These are phyloP conservation scores for Psittacula echo DNA, from an alignment of 2,797 vertebrate species.

Conservation along the genomic window DNA sequence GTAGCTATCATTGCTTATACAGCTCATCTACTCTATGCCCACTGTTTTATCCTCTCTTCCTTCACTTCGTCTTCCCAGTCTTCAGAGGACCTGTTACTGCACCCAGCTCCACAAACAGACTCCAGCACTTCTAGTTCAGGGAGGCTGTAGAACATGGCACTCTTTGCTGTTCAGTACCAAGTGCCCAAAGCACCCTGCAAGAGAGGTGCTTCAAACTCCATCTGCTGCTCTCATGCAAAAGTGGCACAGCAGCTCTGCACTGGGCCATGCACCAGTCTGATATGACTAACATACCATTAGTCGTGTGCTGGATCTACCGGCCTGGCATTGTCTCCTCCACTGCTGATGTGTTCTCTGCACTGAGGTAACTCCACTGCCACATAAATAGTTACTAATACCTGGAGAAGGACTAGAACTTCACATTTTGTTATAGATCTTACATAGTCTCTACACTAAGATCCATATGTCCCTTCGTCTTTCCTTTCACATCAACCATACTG, in stretches of 20 bases:
- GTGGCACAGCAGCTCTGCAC: neutral
- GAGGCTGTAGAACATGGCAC: neutral
- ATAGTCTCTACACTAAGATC: neutral
- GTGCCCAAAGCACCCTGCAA: accelerated
- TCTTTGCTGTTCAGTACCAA: neutral
- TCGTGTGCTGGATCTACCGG: neutral
- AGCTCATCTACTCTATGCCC: neutral
- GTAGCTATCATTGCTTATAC: neutral
- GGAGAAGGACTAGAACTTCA: neutral
- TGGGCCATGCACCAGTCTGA: neutral
- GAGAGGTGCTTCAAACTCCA: neutral
- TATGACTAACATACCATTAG: neutral
- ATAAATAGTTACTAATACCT: neutral
- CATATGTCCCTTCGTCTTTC: neutral
- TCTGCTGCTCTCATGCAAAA: neutral
- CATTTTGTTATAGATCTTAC: neutral
- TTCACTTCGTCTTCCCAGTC: neutral
- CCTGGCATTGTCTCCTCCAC: neutral
- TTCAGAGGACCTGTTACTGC: neutral
- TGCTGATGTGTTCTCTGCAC: neutral
- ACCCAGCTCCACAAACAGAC: neutral
- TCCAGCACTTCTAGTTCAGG: neutral
- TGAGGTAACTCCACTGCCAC: neutral
- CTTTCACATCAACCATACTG: neutral
- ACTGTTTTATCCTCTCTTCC: neutral